Conservation (phyloP, 2,113 vertebrate species). For the Dissostichus mawsoni region DNA sequence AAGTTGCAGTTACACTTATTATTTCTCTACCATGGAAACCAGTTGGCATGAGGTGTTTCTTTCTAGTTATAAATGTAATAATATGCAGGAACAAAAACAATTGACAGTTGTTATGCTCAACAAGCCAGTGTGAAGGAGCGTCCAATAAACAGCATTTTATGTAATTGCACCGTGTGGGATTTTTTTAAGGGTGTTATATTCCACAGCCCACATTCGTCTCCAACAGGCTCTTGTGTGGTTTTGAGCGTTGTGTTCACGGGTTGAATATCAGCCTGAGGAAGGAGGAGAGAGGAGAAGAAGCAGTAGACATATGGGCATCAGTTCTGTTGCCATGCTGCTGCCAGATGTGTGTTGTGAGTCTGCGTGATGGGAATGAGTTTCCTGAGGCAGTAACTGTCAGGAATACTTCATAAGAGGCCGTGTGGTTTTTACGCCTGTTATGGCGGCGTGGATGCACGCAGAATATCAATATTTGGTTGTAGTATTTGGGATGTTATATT, state of each 20-base stretch:
- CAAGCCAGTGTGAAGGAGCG: background rate
- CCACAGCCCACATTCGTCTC: constrained; percentile 2
- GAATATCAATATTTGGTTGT: background rate
- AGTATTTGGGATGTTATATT: background rate
- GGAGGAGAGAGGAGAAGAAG: background rate
- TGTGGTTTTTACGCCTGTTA: background rate
- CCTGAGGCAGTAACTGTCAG: constrained; percentile 7
- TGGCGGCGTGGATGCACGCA: background rate
- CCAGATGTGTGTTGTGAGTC: constrained; percentile 23
- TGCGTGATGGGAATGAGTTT: constrained; percentile 7
- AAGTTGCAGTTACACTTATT: too few species aligned
- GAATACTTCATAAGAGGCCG: background rate
- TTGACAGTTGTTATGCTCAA: background rate
- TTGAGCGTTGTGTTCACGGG: background rate
- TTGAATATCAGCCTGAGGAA: background rate
- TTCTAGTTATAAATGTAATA: background rate
- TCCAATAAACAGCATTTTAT: constrained; percentile 7
- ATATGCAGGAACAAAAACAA: constrained; percentile 11
- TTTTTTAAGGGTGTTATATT: constrained; percentile 12
- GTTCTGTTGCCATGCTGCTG: constrained; percentile 1
- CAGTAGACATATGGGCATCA: constrained; percentile 16
- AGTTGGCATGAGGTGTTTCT: too few species aligned
- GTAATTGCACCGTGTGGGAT: constrained; percentile 7
- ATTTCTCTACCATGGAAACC: too few species aligned
- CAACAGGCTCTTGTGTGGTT: background rate